Evolutionary conservation across 2,113 vertebrate species (phyloP), one percentile per base, ranked within the genome.

Genomic region (Scalopus aquaticus): DNA sequence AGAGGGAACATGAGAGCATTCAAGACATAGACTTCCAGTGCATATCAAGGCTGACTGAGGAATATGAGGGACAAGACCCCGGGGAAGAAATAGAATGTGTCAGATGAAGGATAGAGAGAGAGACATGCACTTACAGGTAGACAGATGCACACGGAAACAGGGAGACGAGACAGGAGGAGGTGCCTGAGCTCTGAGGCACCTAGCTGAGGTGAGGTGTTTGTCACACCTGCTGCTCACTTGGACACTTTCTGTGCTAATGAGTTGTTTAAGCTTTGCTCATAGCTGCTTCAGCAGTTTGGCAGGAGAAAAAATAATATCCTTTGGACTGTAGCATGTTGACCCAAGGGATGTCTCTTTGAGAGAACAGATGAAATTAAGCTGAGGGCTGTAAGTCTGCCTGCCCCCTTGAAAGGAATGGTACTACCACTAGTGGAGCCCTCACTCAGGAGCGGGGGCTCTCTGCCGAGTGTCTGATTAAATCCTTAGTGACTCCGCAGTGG

Each of bases 241-340:
- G 62, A 30, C 74, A 64, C 1, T 32, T 86, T 96, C 65, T 46
- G 42, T 85, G 83, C 90, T 93, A 56, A 91, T 83, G 83, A 91
- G 35, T 62, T 87, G 58, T 60, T 91, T 89, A 86, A 86, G 60
- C 79, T 44, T 79, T 86, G 74, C 69, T 95, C 42, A 72, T 20
- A 54, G 79, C 65, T 86, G 30, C 91, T 94, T 54, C 49, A 67
- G 13, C 32, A 39, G 9, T 85, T 80, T 84, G 5, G 86, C 28
- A 60, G 51, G 44, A 67, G 12, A 22, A 35, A 51, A 60, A 72
- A 37, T 62, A 22, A n/a, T 20, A 37, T 76, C 35, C 39, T 64
- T 93, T 67, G 60, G 10, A 65, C 26, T 67, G 2, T 17, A 49
- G 79, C 69, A 80, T 62, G 16, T 30, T 77, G 90, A 60, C 74